A percentile compares a stretch with the other conserved stretches of the same genome.
Evolutionary conservation across 2,888 invertebrate species (phyloP).

Genomic region (Melieria picta): DNA sequence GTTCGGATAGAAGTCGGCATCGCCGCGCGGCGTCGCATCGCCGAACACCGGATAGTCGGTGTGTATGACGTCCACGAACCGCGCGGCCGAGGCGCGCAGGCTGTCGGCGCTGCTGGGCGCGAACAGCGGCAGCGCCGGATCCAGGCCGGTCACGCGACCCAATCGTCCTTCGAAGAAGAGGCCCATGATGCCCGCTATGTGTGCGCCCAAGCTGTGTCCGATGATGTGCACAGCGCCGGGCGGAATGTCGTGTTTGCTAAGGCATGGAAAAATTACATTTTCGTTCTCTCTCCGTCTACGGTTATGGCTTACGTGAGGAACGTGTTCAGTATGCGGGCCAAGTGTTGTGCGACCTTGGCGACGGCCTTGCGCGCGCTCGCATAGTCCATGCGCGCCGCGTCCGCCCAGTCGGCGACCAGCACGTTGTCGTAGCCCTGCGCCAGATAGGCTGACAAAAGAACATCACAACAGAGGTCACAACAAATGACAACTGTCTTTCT

Average conservation of each 20-base stretch:
- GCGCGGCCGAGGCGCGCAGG: constrained; percentile 52
- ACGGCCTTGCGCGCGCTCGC: constrained; percentile 54
- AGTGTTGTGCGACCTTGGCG: constrained; percentile 47
- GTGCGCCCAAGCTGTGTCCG: constrained; percentile 64
- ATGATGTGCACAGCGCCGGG: constrained; percentile 55
- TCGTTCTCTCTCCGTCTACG: neutral
- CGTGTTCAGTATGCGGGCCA: constrained; percentile 51
- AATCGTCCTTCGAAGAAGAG: constrained; percentile 58
- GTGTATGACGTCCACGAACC: constrained; percentile 64
- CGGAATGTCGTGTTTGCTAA: constrained; percentile 47
- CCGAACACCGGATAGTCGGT: constrained; percentile 62
- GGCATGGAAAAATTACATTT: neutral
- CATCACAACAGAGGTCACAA: neutral
- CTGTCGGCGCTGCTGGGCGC: constrained; percentile 53
- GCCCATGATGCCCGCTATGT: constrained; percentile 59
- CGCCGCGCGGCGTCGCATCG: constrained; percentile 58
- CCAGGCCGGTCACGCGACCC: constrained; percentile 61
- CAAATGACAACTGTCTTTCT: neutral
- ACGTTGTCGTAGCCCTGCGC: constrained; percentile 56
- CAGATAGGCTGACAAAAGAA: constrained; percentile 54
- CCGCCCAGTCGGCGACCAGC: constrained; percentile 61
- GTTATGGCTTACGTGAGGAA: constrained; percentile 50
- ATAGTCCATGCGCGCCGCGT: constrained; percentile 58
- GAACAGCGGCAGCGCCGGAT: constrained; percentile 65
- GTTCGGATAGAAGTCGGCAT: constrained; percentile 64